A percentile compares a stretch with the other conserved stretches of the same genome.
Evolutionary conservation across 1,140 invertebrate genomes (phyloP).

Genomic region (Drosophila insularis): DNA sequence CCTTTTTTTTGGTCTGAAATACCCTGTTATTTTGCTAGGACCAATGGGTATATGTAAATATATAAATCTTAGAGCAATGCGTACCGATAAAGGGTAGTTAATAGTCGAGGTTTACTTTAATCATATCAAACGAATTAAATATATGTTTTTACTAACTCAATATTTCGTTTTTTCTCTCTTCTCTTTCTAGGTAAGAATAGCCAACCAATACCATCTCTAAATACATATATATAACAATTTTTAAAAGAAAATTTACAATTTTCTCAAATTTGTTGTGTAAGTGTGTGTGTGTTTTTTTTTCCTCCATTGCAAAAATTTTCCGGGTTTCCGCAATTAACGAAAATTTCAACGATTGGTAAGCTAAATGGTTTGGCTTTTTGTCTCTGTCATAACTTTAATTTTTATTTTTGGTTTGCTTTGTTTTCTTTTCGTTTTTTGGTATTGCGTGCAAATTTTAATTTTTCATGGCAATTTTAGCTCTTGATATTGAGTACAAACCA

Average conservation of each 20-base stretch:
- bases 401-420: constrained; percentile 33
- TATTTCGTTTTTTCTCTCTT: constrained; percentile 36
- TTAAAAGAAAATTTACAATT: background rate
- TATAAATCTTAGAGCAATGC: background rate
- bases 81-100: no score
- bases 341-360: constrained; percentile 12
- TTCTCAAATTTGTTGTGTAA: constrained; percentile 49
- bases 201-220: background rate
- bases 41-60: constrained; percentile 2
- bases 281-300: constrained; percentile 27
- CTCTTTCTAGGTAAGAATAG: constrained; percentile 68
- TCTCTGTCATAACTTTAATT: constrained; percentile 48
- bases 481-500: constrained; percentile 14
- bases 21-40: background rate
- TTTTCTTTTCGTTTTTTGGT: constrained; percentile 43
- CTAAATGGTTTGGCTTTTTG: constrained; percentile 20
- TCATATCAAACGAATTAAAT: background rate
- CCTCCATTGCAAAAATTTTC: constrained; percentile 20
- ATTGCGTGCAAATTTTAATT: constrained; percentile 76
- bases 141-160: constrained; percentile 41
- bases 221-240: background rate
- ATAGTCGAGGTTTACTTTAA: no score
- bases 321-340: constrained; percentile 66
- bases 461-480: constrained; percentile 55
- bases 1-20: background rate